Evolutionary conservation across 2,113 vertebrate species (phyloP).

Genomic region (Channa maculata): DNA sequence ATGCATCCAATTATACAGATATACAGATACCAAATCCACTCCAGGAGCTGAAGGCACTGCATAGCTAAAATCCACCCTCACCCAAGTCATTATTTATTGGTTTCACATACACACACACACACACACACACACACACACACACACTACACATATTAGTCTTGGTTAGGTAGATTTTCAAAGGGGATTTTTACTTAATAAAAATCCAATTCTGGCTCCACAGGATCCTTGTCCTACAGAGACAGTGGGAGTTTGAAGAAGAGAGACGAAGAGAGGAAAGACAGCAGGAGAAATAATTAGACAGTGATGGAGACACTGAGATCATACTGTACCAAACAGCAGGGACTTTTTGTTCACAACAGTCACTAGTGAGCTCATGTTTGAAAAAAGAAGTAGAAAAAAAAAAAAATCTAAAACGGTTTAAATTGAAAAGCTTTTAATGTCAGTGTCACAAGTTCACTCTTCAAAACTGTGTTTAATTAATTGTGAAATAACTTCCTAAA

Average conservation of each 20-base stretch:
- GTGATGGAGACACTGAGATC: conserved; percentile 57
- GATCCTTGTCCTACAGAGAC: conserved; percentile 50
- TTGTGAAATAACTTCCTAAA: neutral
- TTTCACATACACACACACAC: conserved; percentile 2
- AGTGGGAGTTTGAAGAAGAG: conserved; percentile 36
- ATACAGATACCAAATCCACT: neutral
- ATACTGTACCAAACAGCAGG: conserved; percentile 22
- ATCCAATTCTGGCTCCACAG: conserved; percentile 60
- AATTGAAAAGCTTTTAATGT: neutral
- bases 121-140: conserved; percentile 6
- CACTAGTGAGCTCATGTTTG: neutral
- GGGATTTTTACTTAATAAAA: conserved; percentile 66
- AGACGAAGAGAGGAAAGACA: conserved; percentile 42
- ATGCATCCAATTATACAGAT: too few relatives aligned
- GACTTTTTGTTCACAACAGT: neutral
- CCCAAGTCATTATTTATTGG: neutral
- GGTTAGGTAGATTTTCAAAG: conserved; percentile 51
- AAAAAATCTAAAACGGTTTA: neutral
- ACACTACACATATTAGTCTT: neutral
- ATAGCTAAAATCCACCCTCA: conserved; percentile 24
- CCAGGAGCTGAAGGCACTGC: neutral
- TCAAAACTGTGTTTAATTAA: neutral
- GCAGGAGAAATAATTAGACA: conserved; percentile 64
- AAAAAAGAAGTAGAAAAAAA: neutral
- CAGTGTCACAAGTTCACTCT: neutral